A percentile compares a stretch with the other conserved stretches of the same genome.
Evolutionary conservation across 2,113 vertebrate species (phyloP).

Genomic region (Dipodomys spectabilis): DNA sequence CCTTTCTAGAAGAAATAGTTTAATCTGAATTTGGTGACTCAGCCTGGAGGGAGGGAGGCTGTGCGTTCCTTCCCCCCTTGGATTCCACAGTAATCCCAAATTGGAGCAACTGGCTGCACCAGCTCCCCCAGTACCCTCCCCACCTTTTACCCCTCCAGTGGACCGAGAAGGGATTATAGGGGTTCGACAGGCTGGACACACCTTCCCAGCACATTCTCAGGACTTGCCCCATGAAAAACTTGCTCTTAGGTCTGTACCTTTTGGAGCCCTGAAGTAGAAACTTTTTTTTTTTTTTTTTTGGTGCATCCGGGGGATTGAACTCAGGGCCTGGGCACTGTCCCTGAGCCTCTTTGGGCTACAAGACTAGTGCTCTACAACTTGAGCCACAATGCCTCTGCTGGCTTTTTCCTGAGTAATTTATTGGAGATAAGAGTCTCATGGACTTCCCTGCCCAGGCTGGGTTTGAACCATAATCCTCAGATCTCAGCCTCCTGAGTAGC

Average conservation of each 20-base stretch:
- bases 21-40: not conserved
- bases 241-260: not conserved
- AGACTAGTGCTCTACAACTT: too few relatives aligned
- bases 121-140: not conserved
- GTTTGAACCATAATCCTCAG: too few relatives aligned
- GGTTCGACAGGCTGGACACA: not conserved
- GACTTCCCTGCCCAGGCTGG: too few relatives aligned
- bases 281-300: not conserved
- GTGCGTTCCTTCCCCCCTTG: not conserved
- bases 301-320: not conserved
- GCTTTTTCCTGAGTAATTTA: too few relatives aligned
- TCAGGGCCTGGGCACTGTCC: too few relatives aligned
- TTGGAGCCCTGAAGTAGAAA: not conserved
- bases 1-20: not conserved
- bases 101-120: not conserved
- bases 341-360: too few relatives aligned
- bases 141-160: not conserved
- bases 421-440: too few relatives aligned
- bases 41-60: not conserved
- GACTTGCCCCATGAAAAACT: not conserved
- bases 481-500: too few relatives aligned
- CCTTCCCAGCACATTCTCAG: not conserved
- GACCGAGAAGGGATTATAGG: not conserved
- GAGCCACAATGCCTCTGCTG: too few relatives aligned
- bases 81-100: conserved; percentile 33